These are phyloP conservation scores for Pachliopta kotzebuea DNA, from an alignment of 2,888 invertebrate genomes.

Conservation along the genomic window DNA sequence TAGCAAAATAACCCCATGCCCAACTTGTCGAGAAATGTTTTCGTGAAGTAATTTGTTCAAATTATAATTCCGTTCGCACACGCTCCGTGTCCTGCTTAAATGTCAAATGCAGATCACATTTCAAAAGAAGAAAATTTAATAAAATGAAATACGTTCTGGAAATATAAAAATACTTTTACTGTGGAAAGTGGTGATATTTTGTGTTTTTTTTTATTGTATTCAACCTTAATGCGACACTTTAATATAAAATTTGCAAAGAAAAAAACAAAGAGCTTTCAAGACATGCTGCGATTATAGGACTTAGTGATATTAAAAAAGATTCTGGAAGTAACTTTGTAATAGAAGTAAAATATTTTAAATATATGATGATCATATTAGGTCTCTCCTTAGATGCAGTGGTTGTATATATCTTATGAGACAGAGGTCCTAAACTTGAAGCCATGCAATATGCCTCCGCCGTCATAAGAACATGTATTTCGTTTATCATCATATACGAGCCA, in stretches of 20 bases:
- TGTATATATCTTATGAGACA: too few relatives aligned
- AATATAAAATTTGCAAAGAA: constrained; percentile 35
- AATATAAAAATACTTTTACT: constrained; percentile 27
- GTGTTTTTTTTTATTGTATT: constrained; percentile 11
- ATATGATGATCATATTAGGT: background rate
- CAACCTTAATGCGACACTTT: constrained; percentile 5
- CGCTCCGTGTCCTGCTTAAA: constrained; percentile 28
- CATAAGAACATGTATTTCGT: too few relatives aligned
- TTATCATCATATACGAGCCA: too few relatives aligned
- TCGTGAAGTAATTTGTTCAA: constrained; percentile 23
- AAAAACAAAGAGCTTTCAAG: constrained; percentile 31
- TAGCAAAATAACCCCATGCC: background rate
- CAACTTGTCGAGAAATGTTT: background rate
- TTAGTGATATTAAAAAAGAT: background rate
- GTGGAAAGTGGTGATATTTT: constrained; percentile 9
- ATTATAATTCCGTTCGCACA: constrained; percentile 28
- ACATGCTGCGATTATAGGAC: constrained; percentile 1
- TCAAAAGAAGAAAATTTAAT: constrained; percentile 29
- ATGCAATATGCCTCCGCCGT: too few relatives aligned
- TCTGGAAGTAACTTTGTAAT: background rate
- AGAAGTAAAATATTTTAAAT: background rate
- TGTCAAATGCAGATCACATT: constrained; percentile 31
- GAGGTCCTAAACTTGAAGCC: too few relatives aligned
- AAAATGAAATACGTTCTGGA: constrained; percentile 26
- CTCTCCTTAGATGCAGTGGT: too few relatives aligned